Percentiles rank a stretch among this genome's conserved stretches.
Evolutionary conservation across 1,140 invertebrate genomes (phyloP).

Genomic region (Nylanderia fulva): DNA sequence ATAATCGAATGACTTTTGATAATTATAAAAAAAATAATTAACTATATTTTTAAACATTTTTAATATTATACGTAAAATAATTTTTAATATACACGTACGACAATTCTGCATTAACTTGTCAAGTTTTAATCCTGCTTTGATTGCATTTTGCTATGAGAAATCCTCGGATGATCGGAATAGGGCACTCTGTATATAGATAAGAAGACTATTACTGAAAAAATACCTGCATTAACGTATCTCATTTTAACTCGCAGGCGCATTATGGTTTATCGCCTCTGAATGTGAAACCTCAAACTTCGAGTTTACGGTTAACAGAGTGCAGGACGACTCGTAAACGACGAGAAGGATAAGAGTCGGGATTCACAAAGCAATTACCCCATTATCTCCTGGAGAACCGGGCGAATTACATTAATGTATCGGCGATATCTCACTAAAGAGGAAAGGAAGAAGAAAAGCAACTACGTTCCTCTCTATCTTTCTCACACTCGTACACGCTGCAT

Average conservation of each 20-base stretch:
- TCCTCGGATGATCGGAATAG: not conserved
- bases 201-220: not conserved
- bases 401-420: conserved; percentile 73
- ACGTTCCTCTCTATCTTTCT: no score
- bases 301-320: conserved; percentile 5
- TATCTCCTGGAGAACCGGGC: conserved; percentile 59
- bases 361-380: conserved; percentile 73
- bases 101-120: not conserved
- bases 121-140: not conserved
- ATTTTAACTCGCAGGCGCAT: not conserved
- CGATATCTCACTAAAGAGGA: conserved; percentile 32
- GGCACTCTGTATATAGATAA: not conserved
- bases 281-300: conserved; percentile 29
- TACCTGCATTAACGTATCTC: not conserved
- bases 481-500: not conserved
- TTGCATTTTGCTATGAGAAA: not conserved
- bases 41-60: not conserved
- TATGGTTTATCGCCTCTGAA: conserved; percentile 25
- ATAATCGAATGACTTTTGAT: not conserved
- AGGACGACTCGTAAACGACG: conserved; percentile 52
- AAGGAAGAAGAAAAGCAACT: conserved; percentile 2
- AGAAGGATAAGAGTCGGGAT: conserved; percentile 18
- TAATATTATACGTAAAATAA: not conserved
- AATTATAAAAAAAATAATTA: not conserved
- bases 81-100: not conserved